Base-by-base conservation (phyloP, 2,797 vertebrate genomes). In the Eidolon dupreanum region DNA sequence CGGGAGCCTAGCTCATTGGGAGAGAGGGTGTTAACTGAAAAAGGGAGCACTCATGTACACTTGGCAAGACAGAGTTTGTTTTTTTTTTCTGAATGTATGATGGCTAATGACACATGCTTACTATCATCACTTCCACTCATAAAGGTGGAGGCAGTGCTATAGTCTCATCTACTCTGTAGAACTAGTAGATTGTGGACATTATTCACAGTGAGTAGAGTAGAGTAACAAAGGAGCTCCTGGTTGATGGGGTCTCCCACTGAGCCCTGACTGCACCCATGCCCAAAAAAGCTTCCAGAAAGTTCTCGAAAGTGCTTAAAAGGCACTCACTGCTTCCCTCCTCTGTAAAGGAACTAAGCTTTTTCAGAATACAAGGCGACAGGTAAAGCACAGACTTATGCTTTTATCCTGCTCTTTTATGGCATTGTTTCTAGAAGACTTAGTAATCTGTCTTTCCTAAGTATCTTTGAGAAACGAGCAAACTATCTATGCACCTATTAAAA, bases 371-470 rank as follows among this genome's bases (percentile, higher is more conserved):
- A 43, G 83, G 49, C 26, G 31, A 86, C 41, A 84, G 49, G 51
- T 26, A 43, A 74, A 92, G 17, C 77, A 66, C 4, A 88, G 38
- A 73, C 43, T 22, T 71, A 46, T 31, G 53, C 26, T 70, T 92
- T 63, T 95, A 73, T 51, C n/a, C 74, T 93, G 66, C 28, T 95
- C 66, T 65, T 57, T 74, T 41, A 28, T 31, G 2, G 15, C 13
- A 75, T 10, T 59, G 12, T 94, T 96, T 93, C 83, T 73, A 96
- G 55, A 86, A 86, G 84, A 88, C 51, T 38, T 46, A 33, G 77
- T 66, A 63, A 77, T 53, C 22, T 81, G 31, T 16, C n/a, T 93
- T 82, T 59, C 79, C 51, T 28, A 20, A 75, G 15, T 31, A 51
- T 70, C 70, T 93, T 20, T 83, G 63, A 93, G 61, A 94, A 91